A percentile compares a stretch with the other conserved stretches of the same genome.
phyloP scores from a whole-genome alignment of 2,113 vertebrate genomes.

The cat (Felis catus) region F.catus_Fca126_mat1.0 CM031412.1:26631501-26632000 shows the following conservation, averaged over 20 bases:
- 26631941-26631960: constrained; percentile 56
- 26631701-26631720: neutral
- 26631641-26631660: neutral
- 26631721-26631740: neutral
- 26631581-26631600: neutral
- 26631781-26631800: neutral
- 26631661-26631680: neutral
- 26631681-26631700: neutral
- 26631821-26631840: neutral
- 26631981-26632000: constrained; percentile 44
- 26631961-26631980: constrained; percentile 52
- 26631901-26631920: constrained; percentile 55
- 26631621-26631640: no score
- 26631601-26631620: neutral
- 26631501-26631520: neutral
- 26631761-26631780: neutral
- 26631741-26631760: constrained; percentile 5
- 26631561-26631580: neutral
- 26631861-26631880: constrained; percentile 60
- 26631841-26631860: constrained; percentile 55
- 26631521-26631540: neutral
- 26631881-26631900: constrained; percentile 34
- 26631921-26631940: constrained; percentile 48
- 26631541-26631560: neutral
- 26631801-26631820: constrained; percentile 7